Base-by-base conservation (phyloP, 2,888 invertebrate species). In the Diarsia rubi region DNA sequence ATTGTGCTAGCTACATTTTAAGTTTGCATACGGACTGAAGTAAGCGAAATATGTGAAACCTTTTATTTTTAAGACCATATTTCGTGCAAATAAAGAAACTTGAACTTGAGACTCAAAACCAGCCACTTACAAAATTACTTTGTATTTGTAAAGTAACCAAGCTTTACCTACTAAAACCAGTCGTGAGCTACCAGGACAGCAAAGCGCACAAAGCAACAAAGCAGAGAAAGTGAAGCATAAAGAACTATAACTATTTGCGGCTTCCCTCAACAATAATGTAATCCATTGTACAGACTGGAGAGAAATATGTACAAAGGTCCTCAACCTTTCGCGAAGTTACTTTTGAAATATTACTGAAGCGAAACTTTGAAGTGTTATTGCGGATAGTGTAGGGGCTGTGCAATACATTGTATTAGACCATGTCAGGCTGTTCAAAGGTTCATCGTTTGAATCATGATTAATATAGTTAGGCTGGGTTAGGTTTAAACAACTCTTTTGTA, bases 221-320 rank as follows among this genome's bases (percentile, higher is more conserved):
- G 62, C 52, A 71, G 86, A 85, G 87, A 87, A 87, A 87, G 86
- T 85, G 67, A 73, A 69, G 66, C 73, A 78, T 75, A 70, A 79
- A 77, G 65, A 73, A 80, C 44, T 57, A 69, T 49, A 54, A 73
- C 54, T 71, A 75, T 82, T 73, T 79, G 79, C 52, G 81, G 81
- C 78, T 83, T 83, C 76, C 73, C 62, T 78, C 72, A 52, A 78
- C 57, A 65, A 52, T 54, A 76, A 75, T 70, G 12, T 68, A 78
- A 76, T 69, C 69, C 49, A 82, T 82, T 84, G 75, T 84, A 24
- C n/a, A 69, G 62, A 74, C 57, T 81, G 44, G 37, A 81, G 81
- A 73, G 75, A 72, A 74, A 47, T 69, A 63, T 63, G 63, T 3
- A 54, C 62, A 37, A 1, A 74, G 78, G 67, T 75, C 71, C 75